Evolutionary conservation across 2,888 invertebrate genomes (phyloP), one percentile per base, ranked within the genome.

Genomic region (Peribatodes rhomboidaria): DNA sequence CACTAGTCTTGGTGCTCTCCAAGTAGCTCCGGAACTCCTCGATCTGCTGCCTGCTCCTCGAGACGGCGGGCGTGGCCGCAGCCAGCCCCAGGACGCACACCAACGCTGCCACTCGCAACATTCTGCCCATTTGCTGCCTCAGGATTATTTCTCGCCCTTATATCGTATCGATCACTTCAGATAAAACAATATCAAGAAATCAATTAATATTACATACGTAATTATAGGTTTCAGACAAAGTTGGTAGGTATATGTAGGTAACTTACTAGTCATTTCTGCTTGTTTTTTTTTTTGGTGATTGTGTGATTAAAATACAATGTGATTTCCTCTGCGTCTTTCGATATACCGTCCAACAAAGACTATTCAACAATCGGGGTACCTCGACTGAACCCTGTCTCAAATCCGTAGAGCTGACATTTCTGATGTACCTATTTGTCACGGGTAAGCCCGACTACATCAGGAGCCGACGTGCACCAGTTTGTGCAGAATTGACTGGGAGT

Each of bases 1-100:
- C 70, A 90, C 91, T 80, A 33, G 71, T 80, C 68, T 81, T 81
- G 0, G 88, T 83, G 69, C 75, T 83, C 56, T 91, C 89, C 76
- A 92, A 75, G 75, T 82, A 90, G 33, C 80, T 75, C 58, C 82
- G 85, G 69, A 90, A 92, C 0, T 80, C 81, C 68, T 90, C 80
- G 10, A 91, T 86, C 66, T 92, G 84, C 37, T 87, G 82, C 67
- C 85, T 80, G 6, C 73, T 80, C 70, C 87, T 82, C 20, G 79
- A 77, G 1, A 89, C 63, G 0, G 86, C 77, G 0, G 91, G 90
- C 1, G 80, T 75, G 39, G 86, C 83, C 13, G 73, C 58, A 22
- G 76, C 83, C 69, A 82, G 53, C 10, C 80, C 84, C 1, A 87
- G n/a, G 6, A 84, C 58, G 41, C 83, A 78, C 37, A 85, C 56